phyloP scores from a whole-genome alignment of 2,888 invertebrate species.

The Cephonodes hylas region DNA sequence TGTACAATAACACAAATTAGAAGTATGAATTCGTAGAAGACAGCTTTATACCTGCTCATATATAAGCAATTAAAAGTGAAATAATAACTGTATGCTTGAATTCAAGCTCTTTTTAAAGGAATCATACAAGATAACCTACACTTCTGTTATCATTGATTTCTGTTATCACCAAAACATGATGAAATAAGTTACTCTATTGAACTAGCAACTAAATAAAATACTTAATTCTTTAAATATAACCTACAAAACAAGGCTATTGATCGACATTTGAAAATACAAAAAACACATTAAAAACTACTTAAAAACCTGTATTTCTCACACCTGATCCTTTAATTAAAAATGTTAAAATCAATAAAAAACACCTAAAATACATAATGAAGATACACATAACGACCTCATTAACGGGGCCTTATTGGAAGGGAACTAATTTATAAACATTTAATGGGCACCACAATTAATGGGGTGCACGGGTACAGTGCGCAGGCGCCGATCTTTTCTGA shows the following conservation, averaged over 20 bases:
- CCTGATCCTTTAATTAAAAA: neutral
- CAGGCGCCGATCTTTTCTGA: slow-evolving; percentile 49
- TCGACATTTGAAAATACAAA: neutral
- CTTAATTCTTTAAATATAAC: no score
- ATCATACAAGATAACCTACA: no score
- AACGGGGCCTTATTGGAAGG: slow-evolving; percentile 41
- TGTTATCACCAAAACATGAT: no score
- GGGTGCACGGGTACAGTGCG: slow-evolving; percentile 54
- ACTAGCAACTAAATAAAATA: no score
- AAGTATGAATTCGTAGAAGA: no score
- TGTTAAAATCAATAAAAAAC: neutral
- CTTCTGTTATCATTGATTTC: no score
- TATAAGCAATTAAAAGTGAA: no score
- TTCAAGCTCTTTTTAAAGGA: no score
- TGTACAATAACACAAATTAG: no score
- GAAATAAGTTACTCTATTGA: no score
- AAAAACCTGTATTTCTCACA: neutral
- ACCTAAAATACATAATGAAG: slow-evolving; percentile 17
- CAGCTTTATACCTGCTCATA: no score
- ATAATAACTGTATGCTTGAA: no score
- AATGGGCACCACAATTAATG: slow-evolving; percentile 66
- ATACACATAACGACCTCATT: slow-evolving; percentile 22
- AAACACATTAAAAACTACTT: neutral
- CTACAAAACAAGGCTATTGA: neutral
- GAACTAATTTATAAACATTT: slow-evolving; percentile 59